phyloP scores from a whole-genome alignment of 2,888 invertebrate species.

The Encarsia formosa region DNA sequence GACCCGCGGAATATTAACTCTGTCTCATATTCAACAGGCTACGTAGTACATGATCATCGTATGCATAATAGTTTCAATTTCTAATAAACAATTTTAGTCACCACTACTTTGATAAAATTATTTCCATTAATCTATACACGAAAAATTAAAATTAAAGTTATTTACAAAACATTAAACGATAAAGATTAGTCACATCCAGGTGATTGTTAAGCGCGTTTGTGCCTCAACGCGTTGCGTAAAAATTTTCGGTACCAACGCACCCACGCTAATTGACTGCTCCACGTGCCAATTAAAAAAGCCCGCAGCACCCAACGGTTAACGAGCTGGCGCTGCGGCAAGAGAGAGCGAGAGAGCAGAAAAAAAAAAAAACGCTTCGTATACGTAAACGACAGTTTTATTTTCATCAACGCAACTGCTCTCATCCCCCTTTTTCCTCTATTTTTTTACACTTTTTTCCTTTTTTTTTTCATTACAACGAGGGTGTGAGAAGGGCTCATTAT shows the following conservation, averaged over 20 bases:
- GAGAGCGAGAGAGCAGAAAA: conserved; percentile 5
- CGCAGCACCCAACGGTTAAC: conserved; percentile 12
- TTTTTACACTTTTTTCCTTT: not conserved
- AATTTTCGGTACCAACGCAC: conserved; percentile 13
- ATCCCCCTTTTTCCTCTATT: not conserved
- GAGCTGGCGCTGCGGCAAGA: conserved; percentile 11
- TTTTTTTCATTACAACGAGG: conserved; percentile 2
- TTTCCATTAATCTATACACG: too few species aligned
- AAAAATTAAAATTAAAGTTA: too few species aligned
- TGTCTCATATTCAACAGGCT: too few species aligned
- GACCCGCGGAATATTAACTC: too few species aligned
- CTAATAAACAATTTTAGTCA: too few species aligned
- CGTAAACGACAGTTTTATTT: conserved; percentile 24
- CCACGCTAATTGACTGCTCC: conserved; percentile 34
- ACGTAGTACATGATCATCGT: too few species aligned
- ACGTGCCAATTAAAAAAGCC: conserved; percentile 34
- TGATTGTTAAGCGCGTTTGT: too few species aligned
- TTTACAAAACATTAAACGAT: too few species aligned
- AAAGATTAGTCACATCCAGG: too few species aligned
- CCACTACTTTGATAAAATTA: too few species aligned
- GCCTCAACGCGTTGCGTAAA: conserved; percentile 6
- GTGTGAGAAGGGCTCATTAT: conserved; percentile 20
- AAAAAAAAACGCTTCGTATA: conserved; percentile 1
- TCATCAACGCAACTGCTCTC: conserved; percentile 12
- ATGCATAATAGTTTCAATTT: too few species aligned